Conservation (phyloP, 2,797 vertebrate genomes). For the Cyclura pinguis region DNA sequence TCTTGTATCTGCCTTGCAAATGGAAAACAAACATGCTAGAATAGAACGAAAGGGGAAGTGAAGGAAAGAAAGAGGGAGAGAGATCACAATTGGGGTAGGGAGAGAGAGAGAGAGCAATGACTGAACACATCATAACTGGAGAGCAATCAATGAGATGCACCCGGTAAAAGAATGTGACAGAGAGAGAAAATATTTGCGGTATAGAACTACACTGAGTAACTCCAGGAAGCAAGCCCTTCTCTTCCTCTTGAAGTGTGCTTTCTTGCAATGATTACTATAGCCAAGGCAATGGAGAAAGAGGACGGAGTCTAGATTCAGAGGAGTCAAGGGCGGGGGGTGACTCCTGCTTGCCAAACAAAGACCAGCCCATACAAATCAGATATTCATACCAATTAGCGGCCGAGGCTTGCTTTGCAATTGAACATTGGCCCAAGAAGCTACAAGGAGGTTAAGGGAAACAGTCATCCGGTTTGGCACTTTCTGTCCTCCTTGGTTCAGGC, state of each 20-base stretch:
- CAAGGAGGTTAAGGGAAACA: not conserved
- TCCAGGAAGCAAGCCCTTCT: not conserved
- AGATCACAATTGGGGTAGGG: too few relatives aligned
- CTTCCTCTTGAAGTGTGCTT: not conserved
- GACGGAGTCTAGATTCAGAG: not conserved
- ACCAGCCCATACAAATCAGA: not conserved
- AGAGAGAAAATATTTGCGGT: not conserved
- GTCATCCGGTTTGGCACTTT: not conserved
- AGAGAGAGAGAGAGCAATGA: not conserved
- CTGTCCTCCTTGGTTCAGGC: not conserved
- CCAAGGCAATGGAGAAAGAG: not conserved
- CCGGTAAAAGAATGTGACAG: not conserved
- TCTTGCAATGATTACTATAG: not conserved
- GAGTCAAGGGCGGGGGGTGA: not conserved
- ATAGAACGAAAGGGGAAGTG: not conserved
- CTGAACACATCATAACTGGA: slow-evolving; percentile 20
- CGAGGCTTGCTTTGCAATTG: too few relatives aligned
- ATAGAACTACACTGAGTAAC: not conserved
- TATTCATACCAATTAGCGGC: not conserved
- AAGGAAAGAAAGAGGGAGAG: not conserved
- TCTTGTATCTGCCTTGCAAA: slow-evolving; percentile 41
- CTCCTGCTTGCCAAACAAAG: not conserved
- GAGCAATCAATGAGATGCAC: not conserved
- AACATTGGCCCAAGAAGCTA: not conserved
- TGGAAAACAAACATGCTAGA: slow-evolving; percentile 37